Evolutionary conservation across 2,113 vertebrate species (phyloP).

Genomic region (Mesocricetus auratus): DNA sequence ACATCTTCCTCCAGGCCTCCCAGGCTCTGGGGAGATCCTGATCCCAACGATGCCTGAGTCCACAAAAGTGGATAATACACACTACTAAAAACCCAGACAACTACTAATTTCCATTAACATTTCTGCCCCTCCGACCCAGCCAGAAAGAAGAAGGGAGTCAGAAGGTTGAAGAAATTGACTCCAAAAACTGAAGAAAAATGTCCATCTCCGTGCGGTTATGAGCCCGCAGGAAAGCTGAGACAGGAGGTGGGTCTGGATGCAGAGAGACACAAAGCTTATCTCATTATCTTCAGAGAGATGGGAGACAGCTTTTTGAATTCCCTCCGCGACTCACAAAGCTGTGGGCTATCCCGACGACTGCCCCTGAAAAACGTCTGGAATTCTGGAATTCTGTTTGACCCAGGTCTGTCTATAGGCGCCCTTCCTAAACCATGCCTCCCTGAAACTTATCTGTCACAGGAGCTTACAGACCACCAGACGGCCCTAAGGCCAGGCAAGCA

Average conservation of each 20-base stretch:
- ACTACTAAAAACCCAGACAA: background rate
- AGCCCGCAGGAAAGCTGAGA: background rate
- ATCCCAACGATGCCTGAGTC: background rate
- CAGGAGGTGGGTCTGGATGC: background rate
- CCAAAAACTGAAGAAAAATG: background rate
- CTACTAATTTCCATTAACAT: constrained; percentile 11
- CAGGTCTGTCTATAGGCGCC: background rate
- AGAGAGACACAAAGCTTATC: background rate
- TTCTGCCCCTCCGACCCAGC: background rate
- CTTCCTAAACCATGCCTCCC: too few species aligned
- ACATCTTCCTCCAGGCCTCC: background rate
- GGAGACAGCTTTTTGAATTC: background rate
- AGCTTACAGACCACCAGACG: background rate
- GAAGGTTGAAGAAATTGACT: background rate
- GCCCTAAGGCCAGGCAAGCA: background rate
- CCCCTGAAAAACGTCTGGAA: background rate
- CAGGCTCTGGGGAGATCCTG: background rate
- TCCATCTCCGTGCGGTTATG: background rate
- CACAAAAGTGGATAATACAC: background rate
- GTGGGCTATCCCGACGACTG: background rate
- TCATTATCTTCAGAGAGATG: background rate
- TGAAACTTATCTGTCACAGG: background rate
- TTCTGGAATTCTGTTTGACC: too few species aligned
- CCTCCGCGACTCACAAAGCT: background rate
- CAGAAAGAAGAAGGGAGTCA: background rate